Conservation (phyloP, 2,113 vertebrate genomes). For the Heterochromis multidens region DNA sequence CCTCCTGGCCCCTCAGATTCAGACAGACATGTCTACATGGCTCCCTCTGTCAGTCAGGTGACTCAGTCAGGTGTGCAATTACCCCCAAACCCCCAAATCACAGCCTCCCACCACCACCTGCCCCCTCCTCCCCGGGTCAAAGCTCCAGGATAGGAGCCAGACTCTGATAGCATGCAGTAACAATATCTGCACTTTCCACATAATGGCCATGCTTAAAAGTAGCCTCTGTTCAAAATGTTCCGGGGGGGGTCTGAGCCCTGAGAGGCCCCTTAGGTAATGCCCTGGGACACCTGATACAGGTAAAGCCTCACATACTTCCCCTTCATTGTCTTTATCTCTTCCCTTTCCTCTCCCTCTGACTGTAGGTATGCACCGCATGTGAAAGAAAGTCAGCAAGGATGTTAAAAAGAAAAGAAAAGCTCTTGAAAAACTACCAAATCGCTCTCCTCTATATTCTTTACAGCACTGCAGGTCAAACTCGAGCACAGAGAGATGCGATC, state of each 20-base stretch:
- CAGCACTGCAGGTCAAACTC: neutral
- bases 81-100: conserved; percentile 24
- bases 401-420: neutral
- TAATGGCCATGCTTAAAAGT: conserved; percentile 63
- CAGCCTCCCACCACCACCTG: neutral
- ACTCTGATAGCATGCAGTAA: conserved; percentile 62
- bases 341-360: conserved; percentile 22
- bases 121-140: conserved; percentile 28
- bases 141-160: conserved; percentile 56
- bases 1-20: conserved; percentile 33
- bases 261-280: conserved; percentile 64
- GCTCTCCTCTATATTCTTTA: neutral
- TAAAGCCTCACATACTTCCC: conserved; percentile 56
- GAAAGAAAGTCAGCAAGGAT: conserved; percentile 9
- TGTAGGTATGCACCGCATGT: conserved; percentile 4
- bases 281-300: conserved; percentile 71
- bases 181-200: conserved; percentile 66
- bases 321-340: conserved; percentile 51
- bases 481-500: neutral
- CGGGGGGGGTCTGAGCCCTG: conserved; percentile 13
- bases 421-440: neutral
- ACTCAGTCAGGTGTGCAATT: conserved; percentile 67
- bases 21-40: conserved; percentile 55
- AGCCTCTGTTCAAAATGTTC: conserved; percentile 58
- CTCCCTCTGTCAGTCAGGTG: conserved; percentile 59